Conservation (phyloP, 1,140 invertebrate genomes). For the Drosophila nigromelanica region DNA sequence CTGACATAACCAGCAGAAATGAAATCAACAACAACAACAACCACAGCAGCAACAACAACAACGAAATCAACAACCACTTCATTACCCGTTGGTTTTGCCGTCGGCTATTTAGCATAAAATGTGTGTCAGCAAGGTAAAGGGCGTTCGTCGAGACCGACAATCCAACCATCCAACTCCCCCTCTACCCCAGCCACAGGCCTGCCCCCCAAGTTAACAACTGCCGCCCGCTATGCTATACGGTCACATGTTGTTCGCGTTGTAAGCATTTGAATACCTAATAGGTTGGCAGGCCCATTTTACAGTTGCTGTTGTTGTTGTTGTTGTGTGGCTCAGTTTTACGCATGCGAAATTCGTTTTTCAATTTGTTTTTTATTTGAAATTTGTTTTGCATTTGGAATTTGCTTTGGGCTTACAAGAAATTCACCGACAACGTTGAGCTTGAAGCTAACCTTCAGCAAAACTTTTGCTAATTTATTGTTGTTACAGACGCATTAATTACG, state of each 20-base stretch:
- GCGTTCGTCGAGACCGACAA: slow-evolving; percentile 51
- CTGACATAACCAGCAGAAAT: slow-evolving; percentile 47
- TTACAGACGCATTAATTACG: slow-evolving; percentile 36
- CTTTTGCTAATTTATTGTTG: slow-evolving; percentile 33
- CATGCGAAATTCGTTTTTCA: slow-evolving; percentile 66
- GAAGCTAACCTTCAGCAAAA: slow-evolving; percentile 51
- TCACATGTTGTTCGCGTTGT: slow-evolving; percentile 59
- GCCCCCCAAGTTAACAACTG: slow-evolving; percentile 6
- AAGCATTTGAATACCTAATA: slow-evolving; percentile 81
- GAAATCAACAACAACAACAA: slow-evolving; percentile 17
- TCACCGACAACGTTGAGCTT: slow-evolving; percentile 31
- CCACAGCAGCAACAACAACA: slow-evolving; percentile 31
- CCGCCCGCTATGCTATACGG: slow-evolving; percentile 26
- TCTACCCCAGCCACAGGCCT: not conserved
- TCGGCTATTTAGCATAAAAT: slow-evolving; percentile 74
- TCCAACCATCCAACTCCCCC: slow-evolving; percentile 3
- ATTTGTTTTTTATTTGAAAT: slow-evolving; percentile 70
- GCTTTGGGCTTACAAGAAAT: slow-evolving; percentile 54
- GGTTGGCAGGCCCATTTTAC: slow-evolving; percentile 55
- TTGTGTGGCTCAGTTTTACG: slow-evolving; percentile 39
- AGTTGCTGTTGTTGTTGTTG: slow-evolving; percentile 31
- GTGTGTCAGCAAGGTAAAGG: slow-evolving; percentile 81
- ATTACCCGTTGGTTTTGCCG: slow-evolving; percentile 43
- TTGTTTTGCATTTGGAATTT: slow-evolving; percentile 33
- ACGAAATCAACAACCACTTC: slow-evolving; percentile 30